phyloP scores from a whole-genome alignment of 2,113 vertebrate species.

The Psilopogon haemacephalus region DNA sequence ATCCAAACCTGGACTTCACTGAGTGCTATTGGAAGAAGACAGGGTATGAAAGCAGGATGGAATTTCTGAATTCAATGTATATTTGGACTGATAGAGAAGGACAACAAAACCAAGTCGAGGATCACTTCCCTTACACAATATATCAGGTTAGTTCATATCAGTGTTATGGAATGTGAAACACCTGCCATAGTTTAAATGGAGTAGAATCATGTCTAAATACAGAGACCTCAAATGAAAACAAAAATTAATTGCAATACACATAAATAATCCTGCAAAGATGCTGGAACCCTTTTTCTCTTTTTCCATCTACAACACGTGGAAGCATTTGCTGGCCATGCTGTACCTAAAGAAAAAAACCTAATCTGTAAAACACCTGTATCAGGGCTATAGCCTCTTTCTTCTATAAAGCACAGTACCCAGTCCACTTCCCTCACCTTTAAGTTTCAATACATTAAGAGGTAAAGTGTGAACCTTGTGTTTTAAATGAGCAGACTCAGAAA shows the following conservation, averaged over 20 bases:
- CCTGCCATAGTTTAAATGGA: background rate
- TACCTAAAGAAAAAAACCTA: background rate
- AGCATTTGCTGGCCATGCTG: background rate
- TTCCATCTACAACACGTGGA: background rate
- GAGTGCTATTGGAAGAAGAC: background rate
- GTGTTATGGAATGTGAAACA: background rate
- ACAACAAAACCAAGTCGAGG: background rate
- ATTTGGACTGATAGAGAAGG: background rate
- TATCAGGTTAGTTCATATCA: background rate
- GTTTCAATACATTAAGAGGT: background rate
- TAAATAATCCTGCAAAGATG: background rate
- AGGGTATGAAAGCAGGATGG: background rate
- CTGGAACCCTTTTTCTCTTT: background rate
- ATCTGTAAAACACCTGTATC: background rate
- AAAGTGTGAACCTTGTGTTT: background rate
- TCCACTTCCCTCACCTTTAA: background rate
- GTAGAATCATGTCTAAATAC: background rate
- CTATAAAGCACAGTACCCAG: background rate
- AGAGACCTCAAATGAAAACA: background rate
- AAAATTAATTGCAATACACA: background rate
- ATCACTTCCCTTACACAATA: background rate
- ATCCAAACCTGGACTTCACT: background rate
- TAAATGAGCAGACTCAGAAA: background rate
- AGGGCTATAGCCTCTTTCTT: background rate
- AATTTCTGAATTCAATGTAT: background rate